A percentile compares a stretch with the other conserved stretches of the same genome.
Evolutionary conservation across 2,797 vertebrate species (phyloP).

Genomic region (Atherinosoma microstoma): DNA sequence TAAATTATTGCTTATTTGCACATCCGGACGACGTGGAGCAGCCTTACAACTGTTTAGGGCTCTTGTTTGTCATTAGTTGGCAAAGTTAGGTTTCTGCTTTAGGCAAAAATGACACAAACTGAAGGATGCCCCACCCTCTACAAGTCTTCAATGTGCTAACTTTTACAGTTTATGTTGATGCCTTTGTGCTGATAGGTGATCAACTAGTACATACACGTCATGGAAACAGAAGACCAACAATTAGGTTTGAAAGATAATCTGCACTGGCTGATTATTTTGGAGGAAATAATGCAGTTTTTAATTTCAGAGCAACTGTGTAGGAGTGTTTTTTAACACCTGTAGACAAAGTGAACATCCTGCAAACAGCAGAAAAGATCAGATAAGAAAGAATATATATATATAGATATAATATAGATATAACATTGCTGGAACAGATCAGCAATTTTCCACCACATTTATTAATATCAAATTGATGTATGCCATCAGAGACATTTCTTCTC

Average conservation of each 20-base stretch:
- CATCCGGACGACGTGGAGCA: neutral
- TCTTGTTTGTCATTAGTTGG: neutral
- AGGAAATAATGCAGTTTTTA: neutral
- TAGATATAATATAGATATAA: too few species aligned
- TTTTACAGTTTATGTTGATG: neutral
- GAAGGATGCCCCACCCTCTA: too few species aligned
- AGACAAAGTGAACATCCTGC: neutral
- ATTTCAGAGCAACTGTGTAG: neutral
- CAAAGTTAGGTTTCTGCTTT: too few species aligned
- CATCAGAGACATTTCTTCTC: neutral
- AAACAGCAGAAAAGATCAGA: neutral
- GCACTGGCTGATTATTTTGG: neutral
- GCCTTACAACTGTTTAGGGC: neutral
- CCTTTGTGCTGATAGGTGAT: neutral
- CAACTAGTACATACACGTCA: neutral
- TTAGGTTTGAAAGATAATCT: neutral
- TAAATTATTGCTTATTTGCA: neutral
- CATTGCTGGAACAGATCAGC: neutral
- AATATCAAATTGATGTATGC: neutral
- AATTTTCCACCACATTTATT: neutral
- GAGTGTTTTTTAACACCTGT: neutral
- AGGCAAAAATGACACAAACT: too few species aligned
- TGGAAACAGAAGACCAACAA: neutral
- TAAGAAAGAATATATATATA: neutral
- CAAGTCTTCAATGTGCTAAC: neutral